Conservation (phyloP, 2,888 invertebrate genomes). For the Meta bourneti region DNA sequence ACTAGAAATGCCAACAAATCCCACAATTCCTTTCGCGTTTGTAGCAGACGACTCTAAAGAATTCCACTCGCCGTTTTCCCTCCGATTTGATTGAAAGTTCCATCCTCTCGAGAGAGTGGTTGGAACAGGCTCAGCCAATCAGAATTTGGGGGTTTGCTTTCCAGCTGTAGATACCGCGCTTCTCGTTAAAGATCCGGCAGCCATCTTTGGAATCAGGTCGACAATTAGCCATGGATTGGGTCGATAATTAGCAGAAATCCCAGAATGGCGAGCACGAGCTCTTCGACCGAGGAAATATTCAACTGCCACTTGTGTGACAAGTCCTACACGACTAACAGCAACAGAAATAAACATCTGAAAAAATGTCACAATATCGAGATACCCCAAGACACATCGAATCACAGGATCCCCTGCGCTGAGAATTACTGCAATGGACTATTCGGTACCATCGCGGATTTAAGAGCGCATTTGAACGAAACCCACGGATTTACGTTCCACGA, state of each 20-base stretch:
- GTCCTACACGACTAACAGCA: conserved; percentile 69
- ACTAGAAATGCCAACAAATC: too few relatives aligned
- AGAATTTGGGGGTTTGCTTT: conserved; percentile 67
- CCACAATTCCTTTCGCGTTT: not conserved
- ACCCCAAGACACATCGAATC: conserved; percentile 66
- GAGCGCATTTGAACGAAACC: conserved; percentile 58
- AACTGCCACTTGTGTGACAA: conserved; percentile 63
- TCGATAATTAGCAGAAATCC: conserved; percentile 56
- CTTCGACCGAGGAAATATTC: conserved; percentile 51
- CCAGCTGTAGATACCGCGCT: conserved; percentile 54
- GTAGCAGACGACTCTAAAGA: not conserved
- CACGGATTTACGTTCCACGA: conserved; percentile 68
- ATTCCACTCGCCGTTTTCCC: not conserved
- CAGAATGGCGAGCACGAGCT: conserved; percentile 57
- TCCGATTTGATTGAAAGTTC: conserved; percentile 56
- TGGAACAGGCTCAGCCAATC: conserved; percentile 49
- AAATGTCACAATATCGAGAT: conserved; percentile 71
- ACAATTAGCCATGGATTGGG: conserved; percentile 67
- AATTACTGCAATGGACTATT: conserved; percentile 71
- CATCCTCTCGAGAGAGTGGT: conserved; percentile 10
- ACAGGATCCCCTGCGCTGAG: conserved; percentile 71
- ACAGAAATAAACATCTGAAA: conserved; percentile 68
- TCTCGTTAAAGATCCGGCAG: conserved; percentile 66
- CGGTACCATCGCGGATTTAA: conserved; percentile 66
- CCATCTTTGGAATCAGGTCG: conserved; percentile 75